Evolutionary conservation across 2,888 invertebrate species (phyloP), one percentile per base, ranked within the genome.

Genomic region (Ptycholaimellus sp.): DNA sequence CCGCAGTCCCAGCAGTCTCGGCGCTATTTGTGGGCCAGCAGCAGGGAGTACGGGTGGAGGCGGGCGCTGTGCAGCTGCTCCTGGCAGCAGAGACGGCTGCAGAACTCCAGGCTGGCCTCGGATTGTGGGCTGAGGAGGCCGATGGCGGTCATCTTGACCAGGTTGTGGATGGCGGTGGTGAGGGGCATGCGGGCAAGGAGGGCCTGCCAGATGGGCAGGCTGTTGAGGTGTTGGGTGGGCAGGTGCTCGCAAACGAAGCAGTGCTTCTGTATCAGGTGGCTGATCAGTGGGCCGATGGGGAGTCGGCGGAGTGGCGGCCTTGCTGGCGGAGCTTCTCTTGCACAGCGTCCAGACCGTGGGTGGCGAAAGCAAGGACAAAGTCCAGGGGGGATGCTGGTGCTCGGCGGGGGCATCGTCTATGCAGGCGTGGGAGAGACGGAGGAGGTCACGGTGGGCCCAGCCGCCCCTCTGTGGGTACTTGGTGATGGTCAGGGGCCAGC

Each of bases 401-500:
- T 29, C 31, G 7, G 29, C 11, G 16, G 21, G 17, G 16, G 17
- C 19, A 18, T 33, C 27, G 7, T 25, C 32, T 19, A 49, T 41
- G 30, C 45, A 43, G 1, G 55, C 49, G 44, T 59, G 59, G 23
- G 51, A 44, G 28, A 59, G 48, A 22, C 62, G 52, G 66, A 70
- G 59, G n/a, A 77, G 62, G 47, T 74, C 75, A 48, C 70, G 72
- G 54, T 78, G 77, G 0, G 69, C 68, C 64, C 75, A 73, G 3
- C 73, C 72, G 48, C 72, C 68, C 43, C 70, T 66, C 7, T 70
- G 68, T 35, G 67, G 68, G 37, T 68, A 68, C 51, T 68, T 67
- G 3, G 71, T 70, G 17, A 74, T 65, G 44, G 70, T 70, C 46
- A 68, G 64, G 1, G 1, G 70, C 72, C 30, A 77, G 60, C 35